Evolutionary conservation across 2,797 vertebrate species (phyloP).

Genomic region (Stomatorhinus walkeri): DNA sequence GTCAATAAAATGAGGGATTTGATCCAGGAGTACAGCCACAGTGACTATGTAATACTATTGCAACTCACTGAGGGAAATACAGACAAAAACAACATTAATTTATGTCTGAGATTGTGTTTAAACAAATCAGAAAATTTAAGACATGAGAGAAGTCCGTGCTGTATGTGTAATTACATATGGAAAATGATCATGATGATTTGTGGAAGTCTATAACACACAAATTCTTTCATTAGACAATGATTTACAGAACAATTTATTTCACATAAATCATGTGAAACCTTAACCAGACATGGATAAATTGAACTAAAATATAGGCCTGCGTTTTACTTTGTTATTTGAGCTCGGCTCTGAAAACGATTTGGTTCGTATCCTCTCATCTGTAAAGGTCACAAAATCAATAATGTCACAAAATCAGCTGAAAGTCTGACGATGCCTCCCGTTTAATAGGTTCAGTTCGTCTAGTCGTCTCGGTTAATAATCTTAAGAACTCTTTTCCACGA

Average conservation of each 20-base stretch:
- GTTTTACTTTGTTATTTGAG: neutral
- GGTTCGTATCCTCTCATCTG: neutral
- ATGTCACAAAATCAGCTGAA: neutral
- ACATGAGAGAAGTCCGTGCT: neutral
- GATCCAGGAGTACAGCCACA: neutral
- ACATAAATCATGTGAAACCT: neutral
- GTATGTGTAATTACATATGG: neutral
- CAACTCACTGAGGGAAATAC: neutral
- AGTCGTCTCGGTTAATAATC: neutral
- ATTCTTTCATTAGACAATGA: neutral
- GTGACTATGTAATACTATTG: neutral
- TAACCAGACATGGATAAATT: neutral
- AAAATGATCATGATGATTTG: neutral
- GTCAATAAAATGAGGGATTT: neutral
- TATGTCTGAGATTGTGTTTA: neutral
- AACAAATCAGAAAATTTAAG: neutral
- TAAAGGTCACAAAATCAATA: constrained; percentile 10
- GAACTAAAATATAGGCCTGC: neutral
- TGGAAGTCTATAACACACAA: neutral
- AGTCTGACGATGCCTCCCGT: neutral
- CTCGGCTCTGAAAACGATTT: neutral
- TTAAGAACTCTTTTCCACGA: neutral
- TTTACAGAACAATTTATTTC: neutral
- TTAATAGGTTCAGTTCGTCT: neutral
- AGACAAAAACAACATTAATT: neutral